Conservation (phyloP, 2,797 vertebrate genomes). For the Columba guinea region DNA sequence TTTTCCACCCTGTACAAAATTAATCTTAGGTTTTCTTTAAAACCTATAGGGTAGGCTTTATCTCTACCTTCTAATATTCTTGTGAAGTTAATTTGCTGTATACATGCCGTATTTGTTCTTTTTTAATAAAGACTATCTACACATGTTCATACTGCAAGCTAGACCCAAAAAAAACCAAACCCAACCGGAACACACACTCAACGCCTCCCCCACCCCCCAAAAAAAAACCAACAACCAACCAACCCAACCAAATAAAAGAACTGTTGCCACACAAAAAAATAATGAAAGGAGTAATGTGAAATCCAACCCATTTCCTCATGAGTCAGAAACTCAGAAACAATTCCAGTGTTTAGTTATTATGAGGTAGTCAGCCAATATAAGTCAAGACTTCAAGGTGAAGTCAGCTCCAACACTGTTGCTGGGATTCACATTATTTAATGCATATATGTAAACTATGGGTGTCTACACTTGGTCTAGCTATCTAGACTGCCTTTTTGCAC, state of each 20-base stretch:
- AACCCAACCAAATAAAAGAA: background rate
- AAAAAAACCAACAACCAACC: too few species aligned
- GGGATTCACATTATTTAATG: background rate
- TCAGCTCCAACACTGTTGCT: background rate
- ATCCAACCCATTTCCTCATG: background rate
- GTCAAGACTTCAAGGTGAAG: background rate
- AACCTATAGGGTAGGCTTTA: background rate
- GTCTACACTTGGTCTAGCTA: background rate
- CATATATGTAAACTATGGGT: background rate
- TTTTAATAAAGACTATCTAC: background rate
- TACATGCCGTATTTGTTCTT: background rate
- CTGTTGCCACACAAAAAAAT: background rate
- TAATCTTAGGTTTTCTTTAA: background rate
- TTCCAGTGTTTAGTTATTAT: background rate
- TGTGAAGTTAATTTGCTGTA: background rate
- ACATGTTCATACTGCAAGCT: background rate
- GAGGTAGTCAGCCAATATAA: background rate
- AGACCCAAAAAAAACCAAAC: background rate
- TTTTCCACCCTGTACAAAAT: background rate
- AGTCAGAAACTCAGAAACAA: background rate
- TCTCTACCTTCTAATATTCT: background rate
- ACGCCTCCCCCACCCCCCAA: too few species aligned
- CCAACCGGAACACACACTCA: too few species aligned
- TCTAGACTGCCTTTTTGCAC: background rate
- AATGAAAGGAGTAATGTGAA: background rate